These are phyloP conservation scores for Herpetotheres cachinnans DNA, from an alignment of 2,113 vertebrate genomes.

Conservation along the genomic window DNA sequence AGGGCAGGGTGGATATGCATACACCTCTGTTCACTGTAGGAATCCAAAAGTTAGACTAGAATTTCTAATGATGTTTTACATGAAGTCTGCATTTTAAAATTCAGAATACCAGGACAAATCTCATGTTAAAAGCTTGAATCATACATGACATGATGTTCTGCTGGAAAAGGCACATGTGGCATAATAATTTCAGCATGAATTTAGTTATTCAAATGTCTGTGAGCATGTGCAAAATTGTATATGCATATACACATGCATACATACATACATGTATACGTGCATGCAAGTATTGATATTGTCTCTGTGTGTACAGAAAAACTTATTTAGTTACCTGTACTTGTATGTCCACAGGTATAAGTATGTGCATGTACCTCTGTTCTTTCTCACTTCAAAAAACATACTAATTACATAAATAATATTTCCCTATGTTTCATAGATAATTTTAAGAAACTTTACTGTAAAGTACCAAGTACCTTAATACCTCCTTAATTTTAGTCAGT, in stretches of 20 bases:
- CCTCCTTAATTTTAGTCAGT: background rate
- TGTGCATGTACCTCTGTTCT: background rate
- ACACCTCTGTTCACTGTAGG: background rate
- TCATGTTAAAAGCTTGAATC: background rate
- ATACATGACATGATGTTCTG: background rate
- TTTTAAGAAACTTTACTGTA: background rate
- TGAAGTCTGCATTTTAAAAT: background rate
- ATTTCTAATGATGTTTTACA: background rate
- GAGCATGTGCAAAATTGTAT: background rate
- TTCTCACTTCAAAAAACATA: background rate
- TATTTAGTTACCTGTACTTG: background rate
- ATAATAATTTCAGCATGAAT: background rate
- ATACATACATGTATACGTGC: background rate
- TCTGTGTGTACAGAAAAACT: background rate
- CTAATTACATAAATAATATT: background rate
- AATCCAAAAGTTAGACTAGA: background rate
- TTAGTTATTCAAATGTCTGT: background rate
- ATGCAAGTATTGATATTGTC: background rate
- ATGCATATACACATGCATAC: background rate
- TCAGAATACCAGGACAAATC: background rate
- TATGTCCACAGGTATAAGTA: background rate
- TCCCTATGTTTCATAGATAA: background rate
- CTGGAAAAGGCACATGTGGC: background rate
- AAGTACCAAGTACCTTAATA: background rate
- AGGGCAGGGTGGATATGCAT: background rate